Conservation (phyloP, 2,113 vertebrate species). For the Osmerus mordax region DNA sequence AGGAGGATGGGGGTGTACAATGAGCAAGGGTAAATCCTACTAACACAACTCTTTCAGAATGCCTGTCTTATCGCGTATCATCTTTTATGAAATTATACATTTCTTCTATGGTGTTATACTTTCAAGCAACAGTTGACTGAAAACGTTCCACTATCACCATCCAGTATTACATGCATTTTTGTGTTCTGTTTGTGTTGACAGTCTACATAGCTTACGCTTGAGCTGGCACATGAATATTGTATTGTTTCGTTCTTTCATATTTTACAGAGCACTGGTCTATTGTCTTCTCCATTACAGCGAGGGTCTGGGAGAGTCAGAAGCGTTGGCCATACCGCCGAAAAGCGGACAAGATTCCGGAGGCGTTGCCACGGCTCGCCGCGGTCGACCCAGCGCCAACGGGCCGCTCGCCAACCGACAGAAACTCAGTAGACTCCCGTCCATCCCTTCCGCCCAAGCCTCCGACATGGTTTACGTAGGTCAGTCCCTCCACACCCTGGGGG, state of each 20-base stretch:
- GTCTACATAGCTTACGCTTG: background rate
- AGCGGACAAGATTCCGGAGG: background rate
- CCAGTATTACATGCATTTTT: background rate
- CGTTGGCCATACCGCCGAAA: background rate
- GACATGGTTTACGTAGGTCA: slow-evolving; percentile 31
- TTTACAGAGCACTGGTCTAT: background rate
- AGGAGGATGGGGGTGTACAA: background rate
- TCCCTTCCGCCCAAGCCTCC: background rate
- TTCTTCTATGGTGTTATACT: background rate
- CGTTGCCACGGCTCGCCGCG: background rate
- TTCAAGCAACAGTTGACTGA: too few species aligned
- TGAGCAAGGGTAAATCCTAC: background rate
- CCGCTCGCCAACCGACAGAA: background rate
- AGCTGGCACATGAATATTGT: background rate
- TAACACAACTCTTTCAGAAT: background rate
- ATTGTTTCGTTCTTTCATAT: background rate
- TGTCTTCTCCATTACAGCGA: background rate
- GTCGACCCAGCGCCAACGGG: background rate
- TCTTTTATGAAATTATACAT: background rate
- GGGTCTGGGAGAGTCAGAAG: background rate
- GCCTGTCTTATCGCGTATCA: background rate
- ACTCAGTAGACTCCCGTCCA: background rate
- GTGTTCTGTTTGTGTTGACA: background rate
- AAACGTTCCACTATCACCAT: background rate
- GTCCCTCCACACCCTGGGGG: background rate